Evolutionary conservation across 2,797 vertebrate genomes (phyloP), one percentile per base, ranked within the genome.

Genomic region (Hozukius guyotensis): DNA sequence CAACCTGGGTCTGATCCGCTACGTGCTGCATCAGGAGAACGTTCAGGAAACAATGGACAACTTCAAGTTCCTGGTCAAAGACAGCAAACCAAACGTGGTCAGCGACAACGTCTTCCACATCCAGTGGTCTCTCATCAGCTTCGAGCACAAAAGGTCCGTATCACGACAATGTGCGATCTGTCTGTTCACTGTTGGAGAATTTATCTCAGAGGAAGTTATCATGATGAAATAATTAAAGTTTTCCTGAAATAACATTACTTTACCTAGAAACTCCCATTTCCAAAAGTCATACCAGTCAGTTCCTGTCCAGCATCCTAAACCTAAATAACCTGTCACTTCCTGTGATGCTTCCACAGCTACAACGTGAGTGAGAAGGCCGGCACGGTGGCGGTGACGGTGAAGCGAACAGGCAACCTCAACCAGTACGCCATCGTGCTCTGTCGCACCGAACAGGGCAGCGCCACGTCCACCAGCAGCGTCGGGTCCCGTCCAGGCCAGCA

Each of bases 61-160:
- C 93, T 99, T 99, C 88, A 97, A 97, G 91, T 99, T 99, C 85
- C 95, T 98, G 18, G 98, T 99, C 73, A 98, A 96, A 90, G 99
- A 99, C 94, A 96, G 96, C 93, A 99, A 97, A 81, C 98, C 98
- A 77, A 99, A 97, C 0, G 87, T 97, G 72, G 97, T 99, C 91
- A 93, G 82, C 0, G 96, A 96, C 93, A 99, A 99, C 5, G 59
- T 97, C 80, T 99, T 99, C 93, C 97, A 99, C 68, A 52, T 99
- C 84, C 98, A 98, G 94, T 99, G 99, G 99, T 99, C 98, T 2
- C 96, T 99, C 72, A 97, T 99, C 95, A 97, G 97, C 95, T 99
- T 99, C 62, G 91, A 96, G 11, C 88, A 97, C 78, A 88, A 87
- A 81, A 99, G 97, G 99, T 99, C 85, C 0, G 89, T 24, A 4